A percentile compares a stretch with the other conserved stretches of the same genome.
Conservation (phyloP, 2,888 invertebrate genomes). For the Herminia tarsipennalis region DNA sequence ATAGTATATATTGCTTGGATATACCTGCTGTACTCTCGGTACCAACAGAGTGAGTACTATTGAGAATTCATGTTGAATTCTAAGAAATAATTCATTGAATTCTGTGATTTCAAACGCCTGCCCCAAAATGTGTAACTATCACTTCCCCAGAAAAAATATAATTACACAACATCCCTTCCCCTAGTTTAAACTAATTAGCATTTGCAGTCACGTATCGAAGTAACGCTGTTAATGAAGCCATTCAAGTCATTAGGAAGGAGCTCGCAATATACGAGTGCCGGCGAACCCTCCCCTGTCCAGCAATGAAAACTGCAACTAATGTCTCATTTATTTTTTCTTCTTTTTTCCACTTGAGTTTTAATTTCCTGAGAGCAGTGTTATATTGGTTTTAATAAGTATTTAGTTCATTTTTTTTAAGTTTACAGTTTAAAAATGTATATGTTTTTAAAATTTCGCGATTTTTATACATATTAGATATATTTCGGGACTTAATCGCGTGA, state of each 20-base stretch:
- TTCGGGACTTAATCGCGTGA: too few relatives aligned
- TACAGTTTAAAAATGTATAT: too few relatives aligned
- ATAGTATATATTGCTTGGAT: too few relatives aligned
- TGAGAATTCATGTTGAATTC: too few relatives aligned
- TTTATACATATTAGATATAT: too few relatives aligned
- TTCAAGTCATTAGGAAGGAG: slow-evolving; percentile 64
- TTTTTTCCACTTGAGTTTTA: slow-evolving; percentile 5
- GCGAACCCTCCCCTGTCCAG: slow-evolving; percentile 23
- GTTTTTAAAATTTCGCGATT: too few relatives aligned
- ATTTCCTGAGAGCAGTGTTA: not conserved
- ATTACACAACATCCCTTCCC: slow-evolving; percentile 26
- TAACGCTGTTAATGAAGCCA: slow-evolving; percentile 70
- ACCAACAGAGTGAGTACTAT: too few relatives aligned
- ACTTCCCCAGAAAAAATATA: slow-evolving; percentile 30
- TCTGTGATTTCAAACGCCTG: too few relatives aligned
- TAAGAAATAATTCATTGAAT: too few relatives aligned
- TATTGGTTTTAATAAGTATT: not conserved
- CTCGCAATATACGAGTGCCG: slow-evolving; percentile 24
- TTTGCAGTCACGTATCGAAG: slow-evolving; percentile 66
- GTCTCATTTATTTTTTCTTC: slow-evolving; percentile 24
- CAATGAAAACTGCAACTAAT: slow-evolving; percentile 38
- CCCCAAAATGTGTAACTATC: not conserved
- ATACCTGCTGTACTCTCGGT: too few relatives aligned
- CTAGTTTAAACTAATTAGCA: slow-evolving; percentile 53
- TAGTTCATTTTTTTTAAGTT: too few relatives aligned